Evolutionary conservation across 2,888 invertebrate genomes (phyloP).

Genomic region (Polia nebulosa): DNA sequence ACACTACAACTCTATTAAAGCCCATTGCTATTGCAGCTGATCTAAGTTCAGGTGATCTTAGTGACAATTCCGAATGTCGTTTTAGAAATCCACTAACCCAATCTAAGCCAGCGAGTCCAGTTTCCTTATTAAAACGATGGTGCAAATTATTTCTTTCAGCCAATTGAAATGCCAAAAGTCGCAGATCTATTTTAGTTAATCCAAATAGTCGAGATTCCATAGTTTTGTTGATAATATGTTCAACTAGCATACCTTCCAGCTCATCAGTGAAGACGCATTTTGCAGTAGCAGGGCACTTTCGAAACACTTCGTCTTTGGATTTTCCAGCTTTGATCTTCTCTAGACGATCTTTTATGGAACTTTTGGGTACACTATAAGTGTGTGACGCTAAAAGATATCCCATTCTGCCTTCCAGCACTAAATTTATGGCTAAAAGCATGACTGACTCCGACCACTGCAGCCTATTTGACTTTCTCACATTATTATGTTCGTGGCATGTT

Average conservation of each 20-base stretch:
- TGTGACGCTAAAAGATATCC: slow-evolving; percentile 5
- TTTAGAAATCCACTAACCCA: slow-evolving; percentile 11
- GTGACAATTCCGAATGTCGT: slow-evolving; percentile 4
- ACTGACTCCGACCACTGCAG: not conserved
- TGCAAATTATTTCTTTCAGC: slow-evolving; percentile 3
- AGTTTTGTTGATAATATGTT: not conserved
- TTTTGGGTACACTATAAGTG: slow-evolving; percentile 5
- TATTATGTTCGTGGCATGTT: not conserved
- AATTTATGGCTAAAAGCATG: slow-evolving; percentile 2
- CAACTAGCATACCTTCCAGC: not conserved
- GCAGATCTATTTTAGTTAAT: not conserved
- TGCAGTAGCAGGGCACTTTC: not conserved
- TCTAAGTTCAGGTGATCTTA: slow-evolving; percentile 3
- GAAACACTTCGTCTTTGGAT: slow-evolving; percentile 8
- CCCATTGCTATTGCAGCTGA: slow-evolving; percentile 14
- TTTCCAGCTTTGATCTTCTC: slow-evolving; percentile 6
- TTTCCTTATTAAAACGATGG: not conserved
- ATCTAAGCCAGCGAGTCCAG: slow-evolving; percentile 6
- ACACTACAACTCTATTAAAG: slow-evolving; percentile 1
- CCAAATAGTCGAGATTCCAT: not conserved
- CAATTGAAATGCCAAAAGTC: not conserved
- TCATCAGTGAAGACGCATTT: not conserved
- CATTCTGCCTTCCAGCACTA: slow-evolving; percentile 8
- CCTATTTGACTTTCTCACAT: not conserved
- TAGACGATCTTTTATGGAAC: slow-evolving; percentile 5